Evolutionary conservation across 2,113 vertebrate species (phyloP).

Genomic region (Polyodon spathula): DNA sequence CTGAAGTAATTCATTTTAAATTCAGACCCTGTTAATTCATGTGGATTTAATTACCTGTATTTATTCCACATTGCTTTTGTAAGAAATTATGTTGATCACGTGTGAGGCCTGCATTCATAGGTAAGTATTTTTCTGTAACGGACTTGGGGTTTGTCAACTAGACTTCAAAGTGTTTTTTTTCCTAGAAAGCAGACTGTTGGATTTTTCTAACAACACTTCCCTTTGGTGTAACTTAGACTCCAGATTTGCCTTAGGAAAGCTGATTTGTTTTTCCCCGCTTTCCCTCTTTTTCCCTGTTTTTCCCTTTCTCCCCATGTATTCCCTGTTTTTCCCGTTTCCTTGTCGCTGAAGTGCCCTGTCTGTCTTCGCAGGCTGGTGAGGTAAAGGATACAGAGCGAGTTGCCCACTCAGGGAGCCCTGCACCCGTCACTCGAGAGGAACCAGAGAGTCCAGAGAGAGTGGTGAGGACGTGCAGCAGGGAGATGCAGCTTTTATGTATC

Average conservation of each 20-base stretch:
- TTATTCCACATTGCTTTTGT: too few species aligned
- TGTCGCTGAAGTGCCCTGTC: neutral
- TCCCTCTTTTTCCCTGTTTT: too few species aligned
- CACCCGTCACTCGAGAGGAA: conserved; percentile 45
- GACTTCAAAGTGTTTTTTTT: neutral
- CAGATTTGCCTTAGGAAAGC: neutral
- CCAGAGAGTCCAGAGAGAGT: conserved; percentile 58
- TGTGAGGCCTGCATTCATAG: too few species aligned
- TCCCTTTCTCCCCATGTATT: neutral
- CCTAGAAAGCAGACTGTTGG: neutral
- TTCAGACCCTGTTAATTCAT: neutral
- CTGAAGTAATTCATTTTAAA: neutral
- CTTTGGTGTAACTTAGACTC: neutral
- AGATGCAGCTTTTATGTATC: too few species aligned
- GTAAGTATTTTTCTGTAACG: neutral
- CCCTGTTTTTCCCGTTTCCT: neutral
- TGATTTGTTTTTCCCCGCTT: neutral
- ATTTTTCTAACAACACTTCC: neutral
- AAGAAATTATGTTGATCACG: too few species aligned
- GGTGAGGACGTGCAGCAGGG: conserved; percentile 35
- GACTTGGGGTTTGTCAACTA: neutral
- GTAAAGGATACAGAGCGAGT: conserved; percentile 53
- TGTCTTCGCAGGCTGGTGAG: conserved; percentile 27
- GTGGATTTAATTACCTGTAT: too few species aligned
- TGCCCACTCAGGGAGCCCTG: conserved; percentile 41